A percentile compares a stretch with the other conserved stretches of the same genome.
phyloP scores from a whole-genome alignment of 2,113 vertebrate species.

The Neodon shergylaensis region DNA sequence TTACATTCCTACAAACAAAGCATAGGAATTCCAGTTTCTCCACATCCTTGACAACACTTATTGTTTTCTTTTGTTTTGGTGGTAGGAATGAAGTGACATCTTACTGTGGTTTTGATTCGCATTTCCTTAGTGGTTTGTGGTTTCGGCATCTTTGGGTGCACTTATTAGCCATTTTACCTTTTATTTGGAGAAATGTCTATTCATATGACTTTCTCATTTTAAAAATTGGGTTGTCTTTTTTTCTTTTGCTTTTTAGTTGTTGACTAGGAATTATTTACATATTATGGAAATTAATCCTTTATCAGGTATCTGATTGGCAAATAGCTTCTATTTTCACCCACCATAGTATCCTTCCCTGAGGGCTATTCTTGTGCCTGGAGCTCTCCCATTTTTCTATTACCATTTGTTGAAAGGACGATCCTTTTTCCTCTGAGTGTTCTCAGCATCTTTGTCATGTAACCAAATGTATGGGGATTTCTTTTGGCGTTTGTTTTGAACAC shows the following conservation, averaged over 20 bases:
- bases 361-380: constrained; percentile 21
- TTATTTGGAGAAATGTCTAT: constrained; percentile 28
- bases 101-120: constrained; percentile 51
- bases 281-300: constrained; percentile 32
- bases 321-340: constrained; percentile 45
- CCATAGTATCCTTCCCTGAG: constrained; percentile 6
- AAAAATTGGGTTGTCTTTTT: background rate
- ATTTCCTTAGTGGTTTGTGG: constrained; percentile 52
- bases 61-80: constrained; percentile 60
- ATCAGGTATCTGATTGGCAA: background rate
- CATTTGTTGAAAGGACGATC: constrained; percentile 43
- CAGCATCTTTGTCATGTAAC: background rate
- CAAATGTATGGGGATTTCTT: constrained; percentile 28
- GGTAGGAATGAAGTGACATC: constrained; percentile 27
- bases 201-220: constrained; percentile 39
- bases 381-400: background rate
- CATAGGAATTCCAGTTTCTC: constrained; percentile 44
- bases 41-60: constrained; percentile 40
- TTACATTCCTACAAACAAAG: constrained; percentile 9
- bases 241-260: background rate
- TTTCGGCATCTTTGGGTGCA: background rate
- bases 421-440: background rate
- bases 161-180: constrained; percentile 31
- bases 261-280: constrained; percentile 43
- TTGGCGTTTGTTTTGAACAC: constrained; percentile 45